These are phyloP conservation scores for Gonioctena quinquepunctata DNA, from an alignment of 1,140 invertebrate species.

Conservation along the genomic window DNA sequence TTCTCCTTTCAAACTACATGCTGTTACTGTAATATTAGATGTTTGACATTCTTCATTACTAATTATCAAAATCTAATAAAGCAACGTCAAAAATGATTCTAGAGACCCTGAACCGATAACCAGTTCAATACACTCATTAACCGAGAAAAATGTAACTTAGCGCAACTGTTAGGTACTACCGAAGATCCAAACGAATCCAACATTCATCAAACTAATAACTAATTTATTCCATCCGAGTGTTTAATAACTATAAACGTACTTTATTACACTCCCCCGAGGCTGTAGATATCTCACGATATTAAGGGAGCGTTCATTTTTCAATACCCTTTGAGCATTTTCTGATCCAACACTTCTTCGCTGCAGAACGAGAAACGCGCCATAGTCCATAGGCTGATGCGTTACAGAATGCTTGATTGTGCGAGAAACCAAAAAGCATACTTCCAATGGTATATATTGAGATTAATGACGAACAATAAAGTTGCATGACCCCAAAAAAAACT, in stretches of 20 bases:
- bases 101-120: too few relatives aligned
- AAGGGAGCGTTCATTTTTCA: constrained; percentile 2
- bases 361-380: background rate
- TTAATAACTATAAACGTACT: background rate
- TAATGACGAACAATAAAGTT: too few relatives aligned
- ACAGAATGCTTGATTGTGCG: too few relatives aligned
- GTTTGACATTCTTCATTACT: too few relatives aligned
- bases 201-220: constrained; percentile 5
- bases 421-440: too few relatives aligned
- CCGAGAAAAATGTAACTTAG: background rate
- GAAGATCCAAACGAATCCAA: background rate
- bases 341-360: background rate
- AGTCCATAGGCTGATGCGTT: too few relatives aligned
- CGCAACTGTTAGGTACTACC: background rate
- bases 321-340: background rate
- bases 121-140: background rate
- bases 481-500: too few relatives aligned
- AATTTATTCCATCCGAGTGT: background rate
- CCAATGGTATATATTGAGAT: too few relatives aligned
- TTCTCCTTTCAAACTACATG: too few relatives aligned
- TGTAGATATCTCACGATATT: background rate
- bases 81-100: too few relatives aligned
- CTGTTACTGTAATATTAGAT: too few relatives aligned
- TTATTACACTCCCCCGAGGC: background rate
- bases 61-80: too few relatives aligned